These are phyloP conservation scores for Pemphigus obesinymphae DNA, from an alignment of 1,140 invertebrate species.

Conservation along the genomic window DNA sequence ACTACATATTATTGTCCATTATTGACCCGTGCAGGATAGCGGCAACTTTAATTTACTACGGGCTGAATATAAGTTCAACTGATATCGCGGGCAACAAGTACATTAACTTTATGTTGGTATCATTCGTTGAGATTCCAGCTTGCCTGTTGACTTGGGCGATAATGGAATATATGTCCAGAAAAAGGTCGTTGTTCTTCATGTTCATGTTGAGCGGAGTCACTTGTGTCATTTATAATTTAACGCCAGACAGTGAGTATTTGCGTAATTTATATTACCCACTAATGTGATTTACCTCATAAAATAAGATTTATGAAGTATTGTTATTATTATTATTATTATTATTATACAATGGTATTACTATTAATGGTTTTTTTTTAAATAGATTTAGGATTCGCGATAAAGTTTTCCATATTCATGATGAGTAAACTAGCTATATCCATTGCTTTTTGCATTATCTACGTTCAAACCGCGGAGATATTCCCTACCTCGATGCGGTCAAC, in stretches of 20 bases:
- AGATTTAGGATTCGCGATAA: slow-evolving; percentile 36
- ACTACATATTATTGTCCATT: neutral
- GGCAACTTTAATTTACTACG: slow-evolving; percentile 67
- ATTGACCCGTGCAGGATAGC: slow-evolving; percentile 56
- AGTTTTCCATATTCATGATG: slow-evolving; percentile 57
- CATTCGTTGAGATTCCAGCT: slow-evolving; percentile 54
- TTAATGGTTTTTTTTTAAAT: slow-evolving; percentile 1
- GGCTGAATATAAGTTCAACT: slow-evolving; percentile 60
- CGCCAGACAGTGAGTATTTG: slow-evolving; percentile 42
- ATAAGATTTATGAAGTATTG: no score
- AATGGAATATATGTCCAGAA: slow-evolving; percentile 43
- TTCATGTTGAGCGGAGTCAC: slow-evolving; percentile 44
- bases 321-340: no score
- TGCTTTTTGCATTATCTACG: slow-evolving; percentile 64
- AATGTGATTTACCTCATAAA: no score
- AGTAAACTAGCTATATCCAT: slow-evolving; percentile 72
- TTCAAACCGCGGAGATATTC: slow-evolving; percentile 70
- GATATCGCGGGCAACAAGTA: slow-evolving; percentile 48
- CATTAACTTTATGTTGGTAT: slow-evolving; percentile 55
- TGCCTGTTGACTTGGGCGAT: slow-evolving; percentile 43
- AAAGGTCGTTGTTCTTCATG: slow-evolving; percentile 20
- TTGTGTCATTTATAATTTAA: slow-evolving; percentile 44
- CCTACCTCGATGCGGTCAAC: slow-evolving; percentile 63
- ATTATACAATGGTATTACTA: no score
- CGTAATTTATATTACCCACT: neutral